A percentile compares a stretch with the other conserved stretches of the same genome.
Conservation (phyloP, 2,888 invertebrate genomes). For the Scaeva pyrastri region DNA sequence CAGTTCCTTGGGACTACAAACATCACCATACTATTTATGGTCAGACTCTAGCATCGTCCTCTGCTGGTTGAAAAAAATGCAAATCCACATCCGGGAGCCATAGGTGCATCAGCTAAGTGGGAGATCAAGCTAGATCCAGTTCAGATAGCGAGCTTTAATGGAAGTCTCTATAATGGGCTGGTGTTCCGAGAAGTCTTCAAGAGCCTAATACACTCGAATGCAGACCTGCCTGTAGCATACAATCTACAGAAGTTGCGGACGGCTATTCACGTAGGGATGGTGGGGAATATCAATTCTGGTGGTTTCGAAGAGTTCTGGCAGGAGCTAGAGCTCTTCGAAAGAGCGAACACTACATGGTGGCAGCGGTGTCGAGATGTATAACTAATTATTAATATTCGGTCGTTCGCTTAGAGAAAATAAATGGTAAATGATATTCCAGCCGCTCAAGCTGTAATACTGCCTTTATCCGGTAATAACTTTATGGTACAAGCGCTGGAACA, state of each 20-base stretch:
- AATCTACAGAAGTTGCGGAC: too few species aligned
- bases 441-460: neutral
- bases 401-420: neutral
- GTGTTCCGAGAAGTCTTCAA: too few species aligned
- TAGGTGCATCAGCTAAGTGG: conserved; percentile 31
- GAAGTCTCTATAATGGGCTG: too few species aligned
- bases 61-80: conserved; percentile 37
- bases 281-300: too few species aligned
- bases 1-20: neutral
- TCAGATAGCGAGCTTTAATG: too few species aligned
- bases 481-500: conserved; percentile 13
- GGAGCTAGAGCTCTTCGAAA: too few species aligned
- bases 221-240: too few species aligned
- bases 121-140: too few species aligned
- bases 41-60: conserved; percentile 31
- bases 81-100: conserved; percentile 22
- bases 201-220: too few species aligned
- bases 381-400: neutral
- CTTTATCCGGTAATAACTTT: conserved; percentile 3
- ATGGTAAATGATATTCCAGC: neutral
- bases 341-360: conserved; percentile 38
- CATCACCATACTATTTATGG: conserved; percentile 13
- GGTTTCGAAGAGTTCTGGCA: too few species aligned
- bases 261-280: too few species aligned
- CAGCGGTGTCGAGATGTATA: conserved; percentile 2